These are phyloP conservation scores for Perca schrenkii DNA, from an alignment of 2,113 vertebrate genomes.

Conservation along the genomic window DNA sequence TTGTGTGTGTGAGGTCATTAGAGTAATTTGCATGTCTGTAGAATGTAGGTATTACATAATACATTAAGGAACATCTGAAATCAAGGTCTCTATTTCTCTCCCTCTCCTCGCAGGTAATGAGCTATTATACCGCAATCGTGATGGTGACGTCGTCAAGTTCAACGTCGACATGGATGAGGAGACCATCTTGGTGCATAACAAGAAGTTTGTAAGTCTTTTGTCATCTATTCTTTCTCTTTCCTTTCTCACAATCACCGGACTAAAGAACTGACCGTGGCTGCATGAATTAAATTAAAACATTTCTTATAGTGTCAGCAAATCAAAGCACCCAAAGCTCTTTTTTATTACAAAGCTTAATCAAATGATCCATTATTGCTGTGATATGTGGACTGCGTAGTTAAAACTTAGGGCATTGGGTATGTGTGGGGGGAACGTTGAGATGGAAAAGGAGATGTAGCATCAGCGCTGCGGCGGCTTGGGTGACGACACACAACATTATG, in stretches of 20 bases:
- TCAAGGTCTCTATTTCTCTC: background rate
- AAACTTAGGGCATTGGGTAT: constrained; percentile 12
- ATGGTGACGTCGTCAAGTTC: constrained; percentile 90
- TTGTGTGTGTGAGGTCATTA: background rate
- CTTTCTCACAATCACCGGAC: background rate
- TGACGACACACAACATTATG: constrained; percentile 70
- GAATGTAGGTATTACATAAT: background rate
- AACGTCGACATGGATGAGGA: constrained; percentile 90
- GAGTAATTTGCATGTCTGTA: background rate
- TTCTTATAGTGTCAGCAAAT: constrained; percentile 55
- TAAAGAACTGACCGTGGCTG: background rate
- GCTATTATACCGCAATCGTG: constrained; percentile 91
- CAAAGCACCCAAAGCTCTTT: constrained; percentile 45
- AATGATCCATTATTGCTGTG: constrained; percentile 55
- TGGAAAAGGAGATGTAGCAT: constrained; percentile 29
- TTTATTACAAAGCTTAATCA: constrained; percentile 52
- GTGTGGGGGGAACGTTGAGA: constrained; percentile 10
- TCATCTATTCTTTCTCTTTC: background rate
- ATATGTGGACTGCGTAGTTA: constrained; percentile 44
- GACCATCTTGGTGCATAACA: constrained; percentile 92
- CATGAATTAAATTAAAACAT: constrained; percentile 40
- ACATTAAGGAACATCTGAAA: background rate
- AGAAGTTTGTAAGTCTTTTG: constrained; percentile 93
- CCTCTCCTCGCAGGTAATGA: constrained; percentile 86
- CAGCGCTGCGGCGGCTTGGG: constrained; percentile 7